phyloP scores from a whole-genome alignment of 2,888 invertebrate species.

The Anaspis maculata region DNA sequence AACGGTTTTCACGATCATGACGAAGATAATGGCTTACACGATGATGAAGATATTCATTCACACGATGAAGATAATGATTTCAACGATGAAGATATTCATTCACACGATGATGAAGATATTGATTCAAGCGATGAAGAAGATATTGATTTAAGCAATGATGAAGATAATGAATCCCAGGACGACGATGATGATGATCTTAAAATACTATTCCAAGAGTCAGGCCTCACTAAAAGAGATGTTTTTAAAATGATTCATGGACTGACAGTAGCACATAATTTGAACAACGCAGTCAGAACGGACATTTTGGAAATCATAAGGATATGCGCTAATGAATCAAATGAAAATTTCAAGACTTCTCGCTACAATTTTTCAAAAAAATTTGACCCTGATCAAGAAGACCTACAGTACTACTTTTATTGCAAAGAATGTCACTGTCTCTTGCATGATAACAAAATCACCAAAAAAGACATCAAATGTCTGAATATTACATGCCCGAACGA shows the following conservation, averaged over 20 bases:
- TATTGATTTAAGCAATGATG: not conserved
- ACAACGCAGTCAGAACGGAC: not conserved
- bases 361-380: slow-evolving; percentile 1
- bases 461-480: not conserved
- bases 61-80: not conserved
- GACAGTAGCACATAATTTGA: not conserved
- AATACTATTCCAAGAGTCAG: not conserved
- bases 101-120: not conserved
- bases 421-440: slow-evolving; percentile 1
- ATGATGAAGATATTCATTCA: not conserved
- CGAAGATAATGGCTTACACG: not conserved
- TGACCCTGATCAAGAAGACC: not conserved
- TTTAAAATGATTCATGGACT: not conserved
- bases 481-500: not conserved
- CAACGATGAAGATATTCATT: not conserved
- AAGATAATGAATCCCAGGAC: not conserved
- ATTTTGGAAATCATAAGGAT: not conserved
- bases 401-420: not conserved
- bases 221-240: not conserved
- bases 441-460: not conserved
- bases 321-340: not conserved
- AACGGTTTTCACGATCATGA: too few relatives aligned
- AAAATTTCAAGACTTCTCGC: not conserved
- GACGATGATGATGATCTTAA: slow-evolving; percentile 1
- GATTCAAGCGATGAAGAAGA: not conserved